Evolutionary conservation across 2,113 vertebrate genomes (phyloP).

Genomic region (Hippocampus abdominalis): DNA sequence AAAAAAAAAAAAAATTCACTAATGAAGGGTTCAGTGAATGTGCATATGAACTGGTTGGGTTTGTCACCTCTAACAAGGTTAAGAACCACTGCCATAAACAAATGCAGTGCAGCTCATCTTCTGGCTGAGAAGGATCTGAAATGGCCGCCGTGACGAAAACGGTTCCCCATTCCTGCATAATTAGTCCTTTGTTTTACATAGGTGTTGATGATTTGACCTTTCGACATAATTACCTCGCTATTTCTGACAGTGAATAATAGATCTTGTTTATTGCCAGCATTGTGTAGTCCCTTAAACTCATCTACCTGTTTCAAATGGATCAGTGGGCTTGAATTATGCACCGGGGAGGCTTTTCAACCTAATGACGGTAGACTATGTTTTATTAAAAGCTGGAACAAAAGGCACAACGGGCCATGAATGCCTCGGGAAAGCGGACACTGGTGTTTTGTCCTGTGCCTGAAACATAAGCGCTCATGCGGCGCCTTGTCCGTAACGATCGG

Average conservation of each 20-base stretch:
- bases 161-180: neutral
- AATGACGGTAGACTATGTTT: slow-evolving; percentile 64
- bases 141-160: neutral
- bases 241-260: neutral
- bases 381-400: slow-evolving; percentile 69
- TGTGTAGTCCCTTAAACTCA: slow-evolving; percentile 14
- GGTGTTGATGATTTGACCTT: neutral
- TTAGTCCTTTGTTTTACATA: neutral
- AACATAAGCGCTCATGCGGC: slow-evolving; percentile 59
- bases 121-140: neutral
- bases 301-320: slow-evolving; percentile 29
- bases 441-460: slow-evolving; percentile 65
- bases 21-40: no score
- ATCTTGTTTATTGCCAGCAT: slow-evolving; percentile 5
- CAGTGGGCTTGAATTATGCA: slow-evolving; percentile 66
- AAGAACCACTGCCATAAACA: no score
- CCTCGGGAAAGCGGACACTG: slow-evolving; percentile 68
- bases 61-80: no score
- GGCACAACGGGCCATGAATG: slow-evolving; percentile 28
- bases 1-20: no score
- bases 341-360: slow-evolving; percentile 43
- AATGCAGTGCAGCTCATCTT: no score
- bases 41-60: no score
- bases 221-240: neutral
- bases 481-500: slow-evolving; percentile 46